These are phyloP conservation scores for Paelopatides confundens DNA, from an alignment of 53 echinoderm and acorn worm species.

Conservation along the genomic window DNA sequence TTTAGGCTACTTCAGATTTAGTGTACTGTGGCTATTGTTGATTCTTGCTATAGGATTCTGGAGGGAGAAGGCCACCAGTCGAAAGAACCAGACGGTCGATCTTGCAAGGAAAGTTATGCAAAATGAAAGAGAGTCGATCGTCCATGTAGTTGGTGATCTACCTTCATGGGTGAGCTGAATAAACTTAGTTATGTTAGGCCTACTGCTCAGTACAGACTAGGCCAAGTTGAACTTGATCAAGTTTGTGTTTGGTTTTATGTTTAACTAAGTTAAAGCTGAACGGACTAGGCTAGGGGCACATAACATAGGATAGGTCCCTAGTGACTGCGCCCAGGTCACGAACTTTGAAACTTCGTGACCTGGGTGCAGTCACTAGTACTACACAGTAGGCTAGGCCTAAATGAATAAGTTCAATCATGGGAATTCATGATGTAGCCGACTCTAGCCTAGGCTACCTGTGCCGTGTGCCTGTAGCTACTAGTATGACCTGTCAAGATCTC, in stretches of 20 bases:
- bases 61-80: conserved; percentile 71
- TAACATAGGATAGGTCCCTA: neutral
- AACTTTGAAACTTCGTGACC: no score
- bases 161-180: conserved; percentile 92
- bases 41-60: conserved; percentile 76
- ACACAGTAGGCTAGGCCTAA: no score
- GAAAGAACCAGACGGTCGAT: conserved; percentile 67
- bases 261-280: neutral
- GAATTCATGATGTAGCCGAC: no score
- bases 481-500: no score
- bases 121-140: conserved; percentile 86
- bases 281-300: neutral
- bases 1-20: conserved; percentile 85
- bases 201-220: neutral
- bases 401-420: no score
- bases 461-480: no score
- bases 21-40: conserved; percentile 80
- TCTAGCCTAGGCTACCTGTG: no score
- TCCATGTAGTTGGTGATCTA: conserved; percentile 80
- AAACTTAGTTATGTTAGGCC: neutral
- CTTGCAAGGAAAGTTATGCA: conserved; percentile 79
- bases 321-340: neutral
- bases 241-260: no score
- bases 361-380: no score
- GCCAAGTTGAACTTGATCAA: no score